A percentile compares a stretch with the other conserved stretches of the same genome.
These are phyloP conservation scores for Lochmaea crataegi DNA, from an alignment of 2,888 invertebrate species.

Conservation along the genomic window DNA sequence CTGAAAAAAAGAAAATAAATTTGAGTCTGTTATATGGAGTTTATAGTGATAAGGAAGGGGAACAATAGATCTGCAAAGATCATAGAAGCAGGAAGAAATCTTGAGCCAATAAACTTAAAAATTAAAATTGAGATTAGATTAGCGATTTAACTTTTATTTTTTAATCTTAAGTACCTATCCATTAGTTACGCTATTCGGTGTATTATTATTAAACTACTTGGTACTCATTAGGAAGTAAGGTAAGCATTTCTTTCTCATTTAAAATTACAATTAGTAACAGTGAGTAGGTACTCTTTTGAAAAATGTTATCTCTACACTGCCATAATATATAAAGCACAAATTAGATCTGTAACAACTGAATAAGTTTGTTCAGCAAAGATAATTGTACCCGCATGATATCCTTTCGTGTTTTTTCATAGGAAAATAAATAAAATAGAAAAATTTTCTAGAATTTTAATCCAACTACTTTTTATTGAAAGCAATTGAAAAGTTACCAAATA, in stretches of 20 bases:
- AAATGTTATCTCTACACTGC: neutral
- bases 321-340: neutral
- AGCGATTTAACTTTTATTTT: neutral
- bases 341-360: conserved; percentile 1
- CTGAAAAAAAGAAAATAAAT: conserved; percentile 55
- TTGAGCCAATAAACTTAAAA: neutral
- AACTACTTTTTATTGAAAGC: no score
- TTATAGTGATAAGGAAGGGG: no score
- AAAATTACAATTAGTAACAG: conserved; percentile 12
- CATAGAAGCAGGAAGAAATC: no score
- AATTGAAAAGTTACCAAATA: no score
- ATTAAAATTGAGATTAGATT: neutral
- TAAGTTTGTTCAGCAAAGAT: conserved; percentile 1
- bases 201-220: neutral
- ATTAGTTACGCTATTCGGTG: neutral
- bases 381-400: neutral
- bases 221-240: neutral
- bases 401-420: neutral
- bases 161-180: neutral
- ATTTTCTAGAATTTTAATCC: no score
- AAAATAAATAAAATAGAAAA: no score
- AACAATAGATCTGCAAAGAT: no score
- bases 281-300: neutral
- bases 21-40: neutral
- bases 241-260: neutral